Percentiles rank a stretch among this genome's conserved stretches.
These are phyloP conservation scores for Piprites chloris DNA, from an alignment of 2,113 vertebrate species.

Conservation along the genomic window DNA sequence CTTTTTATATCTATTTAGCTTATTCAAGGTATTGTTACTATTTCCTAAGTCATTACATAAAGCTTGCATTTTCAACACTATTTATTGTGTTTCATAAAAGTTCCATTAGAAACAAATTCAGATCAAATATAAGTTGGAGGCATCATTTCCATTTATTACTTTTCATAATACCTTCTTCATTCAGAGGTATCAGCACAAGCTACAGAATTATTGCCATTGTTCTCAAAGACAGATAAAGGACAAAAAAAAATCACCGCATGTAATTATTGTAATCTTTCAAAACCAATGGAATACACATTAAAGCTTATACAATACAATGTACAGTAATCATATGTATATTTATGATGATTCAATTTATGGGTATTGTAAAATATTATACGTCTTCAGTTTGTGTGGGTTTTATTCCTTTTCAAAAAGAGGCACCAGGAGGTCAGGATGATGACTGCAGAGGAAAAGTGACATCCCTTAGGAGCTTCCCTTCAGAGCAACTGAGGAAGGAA, in stretches of 20 bases:
- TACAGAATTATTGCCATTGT: background rate
- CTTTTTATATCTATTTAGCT: background rate
- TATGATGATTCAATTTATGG: background rate
- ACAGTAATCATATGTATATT: background rate
- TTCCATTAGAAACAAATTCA: slow-evolving; percentile 33
- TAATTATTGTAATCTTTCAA: background rate
- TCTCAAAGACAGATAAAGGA: slow-evolving; percentile 18
- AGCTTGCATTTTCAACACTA: background rate
- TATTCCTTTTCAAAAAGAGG: background rate
- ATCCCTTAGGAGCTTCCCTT: background rate
- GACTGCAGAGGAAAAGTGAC: background rate
- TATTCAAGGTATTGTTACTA: background rate
- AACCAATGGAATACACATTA: background rate
- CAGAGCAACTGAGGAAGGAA: background rate
- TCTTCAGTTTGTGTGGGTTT: background rate
- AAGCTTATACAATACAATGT: background rate
- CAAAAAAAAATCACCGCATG: background rate
- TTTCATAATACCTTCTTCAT: slow-evolving; percentile 9
- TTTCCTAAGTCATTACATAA: background rate
- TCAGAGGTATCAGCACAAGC: background rate
- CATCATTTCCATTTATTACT: slow-evolving; percentile 41
- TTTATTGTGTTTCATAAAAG: slow-evolving; percentile 28
- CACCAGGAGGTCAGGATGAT: background rate
- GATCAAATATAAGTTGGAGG: background rate
- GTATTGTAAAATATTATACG: background rate